Evolutionary conservation across 2,113 vertebrate species (phyloP).

Genomic region (Artemisiospiza belli): DNA sequence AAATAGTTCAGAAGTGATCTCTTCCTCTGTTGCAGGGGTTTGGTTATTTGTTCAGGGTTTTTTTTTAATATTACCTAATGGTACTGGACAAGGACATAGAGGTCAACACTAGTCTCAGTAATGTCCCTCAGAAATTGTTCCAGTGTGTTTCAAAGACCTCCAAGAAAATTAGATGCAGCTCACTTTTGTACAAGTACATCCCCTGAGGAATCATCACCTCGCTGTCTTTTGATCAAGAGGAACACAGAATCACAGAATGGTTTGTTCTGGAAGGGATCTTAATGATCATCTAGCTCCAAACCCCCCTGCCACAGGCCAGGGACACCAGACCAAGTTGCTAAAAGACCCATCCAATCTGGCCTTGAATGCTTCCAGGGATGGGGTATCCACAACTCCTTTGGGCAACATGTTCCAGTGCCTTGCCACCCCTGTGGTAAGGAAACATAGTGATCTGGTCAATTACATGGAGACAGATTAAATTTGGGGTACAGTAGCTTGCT

Average conservation of each 20-base stretch:
- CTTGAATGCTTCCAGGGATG: neutral
- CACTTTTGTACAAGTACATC: neutral
- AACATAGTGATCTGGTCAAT: neutral
- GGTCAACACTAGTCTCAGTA: neutral
- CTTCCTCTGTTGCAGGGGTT: neutral
- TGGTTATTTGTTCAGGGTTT: neutral
- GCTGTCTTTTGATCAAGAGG: neutral
- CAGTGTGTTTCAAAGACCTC: neutral
- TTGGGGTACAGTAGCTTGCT: neutral
- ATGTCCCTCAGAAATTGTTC: neutral
- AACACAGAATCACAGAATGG: neutral
- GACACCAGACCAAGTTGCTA: neutral
- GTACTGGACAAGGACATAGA: neutral
- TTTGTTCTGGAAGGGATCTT: neutral
- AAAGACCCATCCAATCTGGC: neutral
- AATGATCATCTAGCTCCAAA: neutral
- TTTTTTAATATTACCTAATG: neutral
- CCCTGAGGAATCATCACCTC: neutral
- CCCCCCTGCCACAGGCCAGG: neutral
- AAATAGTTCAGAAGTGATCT: constrained; percentile 10
- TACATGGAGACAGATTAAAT: neutral
- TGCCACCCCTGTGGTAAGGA: neutral
- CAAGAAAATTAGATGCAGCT: neutral
- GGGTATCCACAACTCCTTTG: neutral
- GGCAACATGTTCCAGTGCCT: neutral